Evolutionary conservation across 2,888 invertebrate genomes (phyloP).

Genomic region (Conus canariensis): DNA sequence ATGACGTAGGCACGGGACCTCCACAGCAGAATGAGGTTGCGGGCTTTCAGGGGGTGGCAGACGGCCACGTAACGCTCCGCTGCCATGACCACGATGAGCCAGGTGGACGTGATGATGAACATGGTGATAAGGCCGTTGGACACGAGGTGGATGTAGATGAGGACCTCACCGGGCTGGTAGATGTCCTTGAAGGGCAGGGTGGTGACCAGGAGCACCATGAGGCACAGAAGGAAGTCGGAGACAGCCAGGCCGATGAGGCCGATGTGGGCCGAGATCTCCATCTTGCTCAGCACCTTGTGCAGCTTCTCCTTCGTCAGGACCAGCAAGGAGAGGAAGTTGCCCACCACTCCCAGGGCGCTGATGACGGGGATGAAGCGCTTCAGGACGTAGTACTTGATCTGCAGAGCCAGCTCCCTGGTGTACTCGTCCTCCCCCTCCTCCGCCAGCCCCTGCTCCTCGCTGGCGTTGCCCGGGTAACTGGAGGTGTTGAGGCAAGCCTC

Average conservation of each 20-base stretch:
- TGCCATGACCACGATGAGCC: constrained; percentile 77
- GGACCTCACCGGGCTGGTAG: constrained; percentile 56
- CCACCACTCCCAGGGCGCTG: constrained; percentile 72
- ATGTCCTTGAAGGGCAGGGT: constrained; percentile 58
- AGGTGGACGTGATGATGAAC: constrained; percentile 75
- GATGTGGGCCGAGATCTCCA: constrained; percentile 75
- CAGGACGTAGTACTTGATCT: constrained; percentile 63
- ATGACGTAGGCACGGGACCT: constrained; percentile 70
- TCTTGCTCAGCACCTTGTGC: constrained; percentile 67
- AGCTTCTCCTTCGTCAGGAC: constrained; percentile 73
- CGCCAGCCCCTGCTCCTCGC: constrained; percentile 26
- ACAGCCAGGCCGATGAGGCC: constrained; percentile 75
- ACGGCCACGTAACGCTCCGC: constrained; percentile 76
- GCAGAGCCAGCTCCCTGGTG: constrained; percentile 41
- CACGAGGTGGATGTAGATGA: constrained; percentile 68
- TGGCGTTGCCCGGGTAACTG: background rate
- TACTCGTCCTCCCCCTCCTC: constrained; percentile 18
- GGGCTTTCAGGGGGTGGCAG: constrained; percentile 76
- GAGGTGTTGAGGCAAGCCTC: constrained; percentile 27
- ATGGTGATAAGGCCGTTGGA: constrained; percentile 71
- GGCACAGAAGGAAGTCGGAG: constrained; percentile 76
- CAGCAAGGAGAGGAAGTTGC: constrained; percentile 72
- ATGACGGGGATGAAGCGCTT: constrained; percentile 69
- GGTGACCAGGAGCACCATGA: constrained; percentile 71
- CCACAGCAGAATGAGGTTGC: constrained; percentile 72